Conservation (phyloP, 1,140 invertebrate genomes). For the Thrips palmi region DNA sequence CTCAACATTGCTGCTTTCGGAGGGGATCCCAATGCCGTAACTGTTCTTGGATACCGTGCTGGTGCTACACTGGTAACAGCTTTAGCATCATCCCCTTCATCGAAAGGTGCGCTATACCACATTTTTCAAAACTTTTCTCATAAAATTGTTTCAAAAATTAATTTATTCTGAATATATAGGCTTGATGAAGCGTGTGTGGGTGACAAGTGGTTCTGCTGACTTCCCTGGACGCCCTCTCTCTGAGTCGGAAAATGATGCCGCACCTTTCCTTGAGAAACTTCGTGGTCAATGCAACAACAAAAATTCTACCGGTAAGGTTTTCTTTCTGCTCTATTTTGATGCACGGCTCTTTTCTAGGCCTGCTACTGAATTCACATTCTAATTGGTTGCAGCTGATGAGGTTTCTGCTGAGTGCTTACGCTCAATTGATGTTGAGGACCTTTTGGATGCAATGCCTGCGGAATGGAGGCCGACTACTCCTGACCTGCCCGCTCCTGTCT, state of each 20-base stretch:
- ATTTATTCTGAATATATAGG: slow-evolving; percentile 18
- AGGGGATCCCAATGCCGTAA: slow-evolving; percentile 53
- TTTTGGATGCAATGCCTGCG: slow-evolving; percentile 44
- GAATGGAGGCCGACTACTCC: slow-evolving; percentile 41
- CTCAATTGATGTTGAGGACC: slow-evolving; percentile 30
- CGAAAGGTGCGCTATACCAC: background rate
- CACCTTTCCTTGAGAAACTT: slow-evolving; percentile 30
- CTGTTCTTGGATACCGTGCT: slow-evolving; percentile 59
- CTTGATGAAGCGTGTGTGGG: slow-evolving; percentile 49
- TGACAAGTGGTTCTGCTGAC: slow-evolving; percentile 47
- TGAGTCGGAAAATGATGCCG: slow-evolving; percentile 37
- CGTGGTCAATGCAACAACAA: slow-evolving; percentile 5
- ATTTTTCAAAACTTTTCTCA: background rate
- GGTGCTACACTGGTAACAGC: slow-evolving; percentile 60
- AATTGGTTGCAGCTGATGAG: slow-evolving; percentile 8
- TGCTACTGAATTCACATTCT: background rate
- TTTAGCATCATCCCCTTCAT: slow-evolving; percentile 25
- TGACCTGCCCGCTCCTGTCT: slow-evolving; percentile 43
- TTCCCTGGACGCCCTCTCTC: slow-evolving; percentile 39
- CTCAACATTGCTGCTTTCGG: slow-evolving; percentile 67
- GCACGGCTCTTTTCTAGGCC: background rate
- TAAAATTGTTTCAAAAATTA: background rate
- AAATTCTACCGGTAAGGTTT: slow-evolving; percentile 14
- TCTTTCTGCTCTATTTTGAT: background rate
- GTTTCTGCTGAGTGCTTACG: slow-evolving; percentile 12